Conservation (phyloP, 2,888 invertebrate genomes). For the Ochropacha duplaris region DNA sequence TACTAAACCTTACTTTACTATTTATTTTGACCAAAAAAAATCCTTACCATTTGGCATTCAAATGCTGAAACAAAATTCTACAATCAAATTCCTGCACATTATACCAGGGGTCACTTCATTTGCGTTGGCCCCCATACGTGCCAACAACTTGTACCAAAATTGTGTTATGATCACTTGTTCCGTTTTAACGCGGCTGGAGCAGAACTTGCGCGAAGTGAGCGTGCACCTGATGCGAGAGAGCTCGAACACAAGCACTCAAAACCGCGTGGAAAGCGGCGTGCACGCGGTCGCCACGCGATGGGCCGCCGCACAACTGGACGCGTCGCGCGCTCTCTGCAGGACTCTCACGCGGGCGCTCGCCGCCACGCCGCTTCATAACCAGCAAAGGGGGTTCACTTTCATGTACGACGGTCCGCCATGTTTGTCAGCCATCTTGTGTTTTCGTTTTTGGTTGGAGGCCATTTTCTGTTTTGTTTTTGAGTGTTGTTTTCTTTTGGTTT, state of each 20-base stretch:
- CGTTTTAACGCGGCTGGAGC: constrained; percentile 13
- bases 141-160: not conserved
- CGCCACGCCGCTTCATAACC: constrained; percentile 86
- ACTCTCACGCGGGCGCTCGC: constrained; percentile 87
- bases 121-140: no score
- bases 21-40: no score
- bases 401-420: constrained; percentile 78
- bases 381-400: constrained; percentile 89
- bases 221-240: constrained; percentile 89
- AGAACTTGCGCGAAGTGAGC: constrained; percentile 93
- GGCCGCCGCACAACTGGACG: constrained; percentile 91
- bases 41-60: no score
- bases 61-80: not conserved
- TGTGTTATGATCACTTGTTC: not conserved
- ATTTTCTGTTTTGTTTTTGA: not conserved
- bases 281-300: constrained; percentile 92
- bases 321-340: constrained; percentile 89
- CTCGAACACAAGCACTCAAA: constrained; percentile 40
- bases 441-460: not conserved
- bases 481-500: not conserved
- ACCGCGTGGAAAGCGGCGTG: constrained; percentile 75
- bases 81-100: no score
- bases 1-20: no score
- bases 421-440: not conserved
- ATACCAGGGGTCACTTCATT: no score